Evolutionary conservation across 2,113 vertebrate genomes (phyloP), one percentile per base, ranked within the genome.

Genomic region (Lepus timidus): DNA sequence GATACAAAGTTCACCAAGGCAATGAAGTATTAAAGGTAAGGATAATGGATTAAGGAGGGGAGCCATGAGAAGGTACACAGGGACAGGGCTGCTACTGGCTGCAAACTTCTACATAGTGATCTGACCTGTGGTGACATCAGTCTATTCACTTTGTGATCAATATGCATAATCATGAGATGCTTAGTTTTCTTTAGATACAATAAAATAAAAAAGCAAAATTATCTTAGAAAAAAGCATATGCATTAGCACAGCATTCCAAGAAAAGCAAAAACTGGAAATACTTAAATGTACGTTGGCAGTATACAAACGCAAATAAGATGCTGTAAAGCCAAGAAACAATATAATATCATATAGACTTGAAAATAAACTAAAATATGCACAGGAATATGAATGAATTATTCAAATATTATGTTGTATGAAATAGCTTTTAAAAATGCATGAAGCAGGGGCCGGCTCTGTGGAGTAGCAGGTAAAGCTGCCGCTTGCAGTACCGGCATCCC

Each of bases 21-120:
- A 20, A 58, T 58, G 6, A 23, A 29, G 58, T 31, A 36, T 29
- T n/a, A 70, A 73, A 93, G 39, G 16, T 29, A 14, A 85, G 3
- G 4, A 10, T 0, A 36, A 14, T 3, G 20, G 29, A 13, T 75
- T 19, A 22, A 12, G 8, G 23, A 33, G 39, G 3, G 44, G 16
- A 70, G 10, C 20, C 29, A 20, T 71, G 8, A 33, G 33, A 29
- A 4, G 4, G 49, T 3, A 51, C n/a, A 10, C 0, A 39, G 22
- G 20, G 9, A 23, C 2, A 3, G 19, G 27, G 11, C 17, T 55
- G 19, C 8, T 4, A 1, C 5, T 36, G 6, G 4, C 39, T 1
- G 20, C 7, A 36, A 62, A 20, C 7, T 13, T n/a, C 4, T 65
- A 2, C 31, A 17, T 49, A 33, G 4, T 25, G 16, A 67, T 49